Evolutionary conservation across 1,140 invertebrate genomes (phyloP), one percentile per base, ranked within the genome.

Genomic region (Halictus rubicundus): DNA sequence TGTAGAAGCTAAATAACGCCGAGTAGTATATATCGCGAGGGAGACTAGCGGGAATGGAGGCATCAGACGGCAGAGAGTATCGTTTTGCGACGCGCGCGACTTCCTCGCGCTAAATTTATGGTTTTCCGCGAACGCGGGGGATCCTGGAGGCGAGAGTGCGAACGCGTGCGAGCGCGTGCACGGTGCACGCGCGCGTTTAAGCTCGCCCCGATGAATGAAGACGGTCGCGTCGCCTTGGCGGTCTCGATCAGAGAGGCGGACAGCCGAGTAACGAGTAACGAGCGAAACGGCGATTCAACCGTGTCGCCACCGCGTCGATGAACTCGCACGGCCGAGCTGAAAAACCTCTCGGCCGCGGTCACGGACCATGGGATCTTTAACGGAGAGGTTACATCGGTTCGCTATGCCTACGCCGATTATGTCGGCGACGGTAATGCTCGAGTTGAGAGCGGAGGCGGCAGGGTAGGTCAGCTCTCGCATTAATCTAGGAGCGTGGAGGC

Each of bases 401-500:
- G 23, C 63, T 37, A 16, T 74, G 77, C 77, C 66, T 63, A 49
- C 57, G 73, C 79, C 16, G 14, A 12, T 12, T 5, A 12, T 21
- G 49, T 52, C 16, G 46, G 12, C 46, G 49, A 5, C 16, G 49
- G 54, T n/a, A n/a, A 9, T n/a, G 60, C 75, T 71, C 83, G 81
- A 85, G 84, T 72, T 83, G 61, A 39, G 78, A 80, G 72, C 74
- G 80, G 82, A 83, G 84, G 85, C 87, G 84, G 85, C 84, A 85
- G 84, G 88, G 78, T 78, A 85, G 81, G 72, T 83, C 77, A 77
- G 68, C 82, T 81, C 79, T 81, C 79, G 77, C 61, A 86, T 88
- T 83, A 83, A 84, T 87, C 80, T 84, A 83, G 80, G 85, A 82
- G 75, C 82, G 83, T 84, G 88, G 88, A 88, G 84, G 89, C 82